Evolutionary conservation across 2,888 invertebrate species (phyloP).

Genomic region (Yponomeuta evonymella): DNA sequence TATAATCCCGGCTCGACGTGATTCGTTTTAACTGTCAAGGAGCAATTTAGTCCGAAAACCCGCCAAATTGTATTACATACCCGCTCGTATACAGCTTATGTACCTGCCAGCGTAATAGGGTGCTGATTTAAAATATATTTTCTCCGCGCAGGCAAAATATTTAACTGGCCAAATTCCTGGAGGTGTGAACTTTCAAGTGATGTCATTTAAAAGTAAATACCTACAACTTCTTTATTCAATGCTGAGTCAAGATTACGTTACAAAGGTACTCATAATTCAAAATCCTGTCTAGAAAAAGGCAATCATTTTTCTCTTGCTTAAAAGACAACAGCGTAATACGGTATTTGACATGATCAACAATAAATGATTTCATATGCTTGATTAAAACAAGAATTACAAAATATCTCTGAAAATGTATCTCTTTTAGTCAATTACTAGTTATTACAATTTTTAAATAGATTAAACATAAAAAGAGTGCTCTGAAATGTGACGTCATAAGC

Average conservation of each 20-base stretch:
- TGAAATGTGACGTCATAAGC: too few species aligned
- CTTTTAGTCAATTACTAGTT: too few species aligned
- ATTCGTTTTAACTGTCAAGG: slow-evolving; percentile 57
- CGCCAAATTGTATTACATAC: slow-evolving; percentile 45
- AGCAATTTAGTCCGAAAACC: slow-evolving; percentile 52
- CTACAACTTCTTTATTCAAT: too few species aligned
- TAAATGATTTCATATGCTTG: too few species aligned
- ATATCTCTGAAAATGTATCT: too few species aligned
- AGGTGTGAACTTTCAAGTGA: slow-evolving; percentile 2
- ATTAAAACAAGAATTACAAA: too few species aligned
- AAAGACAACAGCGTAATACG: too few species aligned
- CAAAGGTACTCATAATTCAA: background rate
- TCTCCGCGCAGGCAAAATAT: background rate
- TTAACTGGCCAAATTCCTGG: background rate
- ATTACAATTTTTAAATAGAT: too few species aligned
- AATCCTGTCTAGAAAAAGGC: background rate
- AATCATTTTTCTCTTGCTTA: too few species aligned
- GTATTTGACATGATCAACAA: too few species aligned
- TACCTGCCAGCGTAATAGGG: slow-evolving; percentile 1
- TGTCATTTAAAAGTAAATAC: background rate
- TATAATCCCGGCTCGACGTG: slow-evolving; percentile 54
- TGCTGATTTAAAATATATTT: background rate
- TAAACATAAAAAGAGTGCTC: too few species aligned
- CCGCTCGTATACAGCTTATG: background rate
- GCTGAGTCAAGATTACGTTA: too few species aligned